These are phyloP conservation scores for Rambutsinella grinnellia DNA, from an alignment of 2,888 invertebrate genomes.

Conservation along the genomic window DNA sequence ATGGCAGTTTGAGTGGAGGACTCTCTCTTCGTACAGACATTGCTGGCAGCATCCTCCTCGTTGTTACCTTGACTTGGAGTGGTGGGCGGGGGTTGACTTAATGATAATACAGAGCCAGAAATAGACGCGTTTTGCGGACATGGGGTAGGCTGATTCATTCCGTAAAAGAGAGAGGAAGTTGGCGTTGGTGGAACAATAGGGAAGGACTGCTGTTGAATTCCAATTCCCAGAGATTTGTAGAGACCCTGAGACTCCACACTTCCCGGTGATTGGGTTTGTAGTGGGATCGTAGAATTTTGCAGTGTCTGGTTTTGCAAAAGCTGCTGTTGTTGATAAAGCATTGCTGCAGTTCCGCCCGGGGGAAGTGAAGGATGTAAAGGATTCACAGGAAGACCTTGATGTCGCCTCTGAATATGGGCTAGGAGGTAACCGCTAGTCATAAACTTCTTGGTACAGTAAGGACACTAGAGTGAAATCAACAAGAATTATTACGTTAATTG, in stretches of 20 bases:
- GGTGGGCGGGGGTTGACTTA: constrained; percentile 10
- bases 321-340: constrained; percentile 12
- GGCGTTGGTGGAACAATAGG: constrained; percentile 19
- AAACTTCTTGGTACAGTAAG: constrained; percentile 62
- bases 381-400: constrained; percentile 64
- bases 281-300: background rate
- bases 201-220: constrained; percentile 9
- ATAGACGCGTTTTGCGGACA: constrained; percentile 16
- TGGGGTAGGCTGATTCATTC: constrained; percentile 19
- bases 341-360: constrained; percentile 4
- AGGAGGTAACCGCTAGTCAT: constrained; percentile 50
- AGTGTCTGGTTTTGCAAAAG: background rate
- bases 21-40: constrained; percentile 6
- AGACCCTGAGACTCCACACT: constrained; percentile 1
- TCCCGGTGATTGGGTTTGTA: constrained; percentile 3
- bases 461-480: constrained; percentile 52
- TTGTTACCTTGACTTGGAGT: background rate
- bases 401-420: constrained; percentile 62
- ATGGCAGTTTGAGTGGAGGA: constrained; percentile 29
- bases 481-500: no score
- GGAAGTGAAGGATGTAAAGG: constrained; percentile 15
- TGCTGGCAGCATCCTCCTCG: background rate
- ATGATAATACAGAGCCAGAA: constrained; percentile 29
- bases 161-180: constrained; percentile 15
- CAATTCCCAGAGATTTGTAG: background rate